These are phyloP conservation scores for Pharmacophagus antenor DNA, from an alignment of 2,888 invertebrate species.

Conservation along the genomic window DNA sequence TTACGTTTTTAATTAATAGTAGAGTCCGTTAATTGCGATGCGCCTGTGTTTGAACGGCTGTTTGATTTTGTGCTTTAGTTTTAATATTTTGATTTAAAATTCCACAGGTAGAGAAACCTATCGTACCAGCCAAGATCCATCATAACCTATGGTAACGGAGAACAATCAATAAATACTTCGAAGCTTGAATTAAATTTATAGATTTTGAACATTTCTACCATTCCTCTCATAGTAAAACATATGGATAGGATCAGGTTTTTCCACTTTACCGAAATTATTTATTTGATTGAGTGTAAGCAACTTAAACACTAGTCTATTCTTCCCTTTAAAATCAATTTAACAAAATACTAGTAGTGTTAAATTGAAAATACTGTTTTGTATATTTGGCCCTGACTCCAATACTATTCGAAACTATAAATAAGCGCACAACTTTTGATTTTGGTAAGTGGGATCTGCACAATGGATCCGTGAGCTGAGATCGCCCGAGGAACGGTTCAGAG, in stretches of 20 bases:
- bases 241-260: too few species aligned
- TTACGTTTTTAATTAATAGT: slow-evolving; percentile 68
- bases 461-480: slow-evolving; percentile 40
- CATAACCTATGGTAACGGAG: neutral
- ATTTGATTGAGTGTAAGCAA: too few species aligned
- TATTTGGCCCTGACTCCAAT: slow-evolving; percentile 60
- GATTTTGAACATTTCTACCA: neutral
- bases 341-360: neutral
- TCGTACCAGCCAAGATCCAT: neutral
- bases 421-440: slow-evolving; percentile 59
- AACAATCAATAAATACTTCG: neutral
- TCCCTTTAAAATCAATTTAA: neutral
- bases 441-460: slow-evolving; percentile 50
- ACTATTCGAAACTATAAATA: slow-evolving; percentile 57
- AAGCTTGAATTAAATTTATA: neutral
- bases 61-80: slow-evolving; percentile 26
- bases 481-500: slow-evolving; percentile 42
- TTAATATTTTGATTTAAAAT: slow-evolving; percentile 23
- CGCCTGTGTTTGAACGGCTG: slow-evolving; percentile 29
- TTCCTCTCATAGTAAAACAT: too few species aligned
- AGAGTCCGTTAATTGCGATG: slow-evolving; percentile 36
- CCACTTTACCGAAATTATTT: too few species aligned
- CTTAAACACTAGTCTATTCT: neutral
- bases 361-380: neutral
- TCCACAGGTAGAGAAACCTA: neutral